Conservation (phyloP, 1,140 invertebrate genomes). For the Teleogryllus occipitalis region DNA sequence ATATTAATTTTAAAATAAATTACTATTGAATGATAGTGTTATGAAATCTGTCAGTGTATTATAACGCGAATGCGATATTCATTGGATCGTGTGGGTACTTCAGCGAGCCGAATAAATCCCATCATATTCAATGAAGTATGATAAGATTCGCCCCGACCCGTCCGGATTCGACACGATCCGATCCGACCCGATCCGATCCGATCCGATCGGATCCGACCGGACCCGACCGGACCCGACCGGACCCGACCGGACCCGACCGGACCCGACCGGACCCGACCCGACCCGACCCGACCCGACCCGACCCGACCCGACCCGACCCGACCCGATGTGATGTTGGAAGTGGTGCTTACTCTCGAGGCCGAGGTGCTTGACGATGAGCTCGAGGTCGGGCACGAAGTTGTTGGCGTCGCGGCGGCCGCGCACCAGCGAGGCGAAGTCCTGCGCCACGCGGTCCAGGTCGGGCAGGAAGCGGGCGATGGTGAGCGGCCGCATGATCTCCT, state of each 20-base stretch:
- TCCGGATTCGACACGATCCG: no score
- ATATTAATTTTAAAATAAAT: no score
- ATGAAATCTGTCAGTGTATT: no score
- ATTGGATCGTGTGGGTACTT: no score
- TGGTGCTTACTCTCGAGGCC: conserved; percentile 63
- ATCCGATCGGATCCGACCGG: background rate
- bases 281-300: no score
- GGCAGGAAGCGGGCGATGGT: conserved; percentile 70
- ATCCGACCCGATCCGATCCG: background rate
- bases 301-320: no score
- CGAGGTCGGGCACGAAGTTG: conserved; percentile 50
- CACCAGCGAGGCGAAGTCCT: conserved; percentile 67
- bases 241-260: no score
- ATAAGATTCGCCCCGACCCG: background rate
- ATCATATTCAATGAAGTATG: background rate
- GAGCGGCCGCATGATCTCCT: conserved; percentile 64
- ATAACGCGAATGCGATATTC: no score
- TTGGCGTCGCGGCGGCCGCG: conserved; percentile 40
- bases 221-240: no score
- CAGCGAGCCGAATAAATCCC: no score
- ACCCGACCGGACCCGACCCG: no score
- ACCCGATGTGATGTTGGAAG: background rate
- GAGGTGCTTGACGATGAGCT: conserved; percentile 63
- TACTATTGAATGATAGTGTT: no score
- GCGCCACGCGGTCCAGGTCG: conserved; percentile 62